Evolutionary conservation across 2,113 vertebrate genomes (phyloP).

Genomic region (Scophthalmus maximus): DNA sequence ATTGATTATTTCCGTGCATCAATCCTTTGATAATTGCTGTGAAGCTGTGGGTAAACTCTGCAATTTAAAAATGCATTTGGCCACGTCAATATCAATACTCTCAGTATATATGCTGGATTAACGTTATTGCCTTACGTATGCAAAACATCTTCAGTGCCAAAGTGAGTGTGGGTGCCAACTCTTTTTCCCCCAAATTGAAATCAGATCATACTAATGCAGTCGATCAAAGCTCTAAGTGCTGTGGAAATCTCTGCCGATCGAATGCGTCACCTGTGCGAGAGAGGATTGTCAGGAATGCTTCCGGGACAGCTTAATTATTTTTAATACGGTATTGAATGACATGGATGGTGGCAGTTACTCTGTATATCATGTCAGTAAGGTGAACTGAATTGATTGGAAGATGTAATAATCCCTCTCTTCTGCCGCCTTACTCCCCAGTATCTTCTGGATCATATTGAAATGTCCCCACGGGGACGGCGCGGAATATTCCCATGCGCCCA

Average conservation of each 20-base stretch:
- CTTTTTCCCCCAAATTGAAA: conserved; percentile 23
- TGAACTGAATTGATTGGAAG: background rate
- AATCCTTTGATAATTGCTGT: conserved; percentile 40
- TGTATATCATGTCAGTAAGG: conserved; percentile 7
- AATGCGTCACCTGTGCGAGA: background rate
- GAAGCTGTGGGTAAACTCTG: conserved; percentile 50
- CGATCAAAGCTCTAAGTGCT: conserved; percentile 10
- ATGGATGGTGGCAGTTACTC: conserved; percentile 2
- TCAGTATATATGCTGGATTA: conserved; percentile 1
- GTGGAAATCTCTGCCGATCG: conserved; percentile 13
- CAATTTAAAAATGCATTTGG: conserved; percentile 49
- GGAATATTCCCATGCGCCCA: too few species aligned
- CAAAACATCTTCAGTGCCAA: conserved; percentile 1
- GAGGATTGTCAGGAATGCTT: conserved; percentile 1
- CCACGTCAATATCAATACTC: conserved; percentile 52
- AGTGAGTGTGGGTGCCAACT: background rate
- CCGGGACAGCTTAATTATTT: conserved; percentile 5
- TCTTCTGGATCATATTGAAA: background rate
- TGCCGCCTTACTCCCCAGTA: too few species aligned
- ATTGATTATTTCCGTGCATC: conserved; percentile 51
- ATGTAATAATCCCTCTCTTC: background rate
- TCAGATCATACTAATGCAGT: conserved; percentile 22
- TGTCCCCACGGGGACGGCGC: background rate
- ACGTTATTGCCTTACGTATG: background rate
- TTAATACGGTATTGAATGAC: conserved; percentile 10